These are phyloP conservation scores for Ochropleura plecta DNA, from an alignment of 2,888 invertebrate genomes.

Conservation along the genomic window DNA sequence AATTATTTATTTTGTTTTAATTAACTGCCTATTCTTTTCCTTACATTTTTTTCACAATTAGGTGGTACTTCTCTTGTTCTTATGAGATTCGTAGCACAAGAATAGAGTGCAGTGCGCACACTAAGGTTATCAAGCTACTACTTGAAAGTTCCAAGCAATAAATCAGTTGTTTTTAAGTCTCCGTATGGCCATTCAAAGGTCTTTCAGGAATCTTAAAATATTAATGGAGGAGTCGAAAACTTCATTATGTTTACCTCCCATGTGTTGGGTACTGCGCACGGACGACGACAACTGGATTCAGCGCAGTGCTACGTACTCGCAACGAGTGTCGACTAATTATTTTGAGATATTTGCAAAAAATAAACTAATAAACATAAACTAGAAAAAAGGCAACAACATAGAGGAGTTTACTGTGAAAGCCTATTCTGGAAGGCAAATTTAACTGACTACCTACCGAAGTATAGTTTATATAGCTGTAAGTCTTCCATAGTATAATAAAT, in stretches of 20 bases:
- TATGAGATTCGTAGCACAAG: background rate
- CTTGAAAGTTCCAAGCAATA: too few species aligned
- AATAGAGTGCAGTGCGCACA: background rate
- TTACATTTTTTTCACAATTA: background rate
- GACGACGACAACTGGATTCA: too few species aligned
- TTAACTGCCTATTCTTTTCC: constrained; percentile 56
- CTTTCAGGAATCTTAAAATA: background rate
- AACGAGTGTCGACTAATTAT: background rate
- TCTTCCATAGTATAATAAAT: too few species aligned
- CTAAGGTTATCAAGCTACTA: background rate
- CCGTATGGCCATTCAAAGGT: background rate
- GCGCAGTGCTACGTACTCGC: too few species aligned
- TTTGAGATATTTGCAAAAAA: background rate
- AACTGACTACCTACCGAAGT: background rate
- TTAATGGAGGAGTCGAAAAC: background rate
- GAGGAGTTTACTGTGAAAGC: background rate
- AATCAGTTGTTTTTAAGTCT: background rate
- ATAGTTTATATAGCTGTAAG: too few species aligned
- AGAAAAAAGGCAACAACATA: background rate
- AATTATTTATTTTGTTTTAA: constrained; percentile 79
- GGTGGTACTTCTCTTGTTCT: background rate
- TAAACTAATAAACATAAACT: too few species aligned
- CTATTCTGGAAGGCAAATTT: background rate
- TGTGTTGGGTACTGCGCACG: too few species aligned
- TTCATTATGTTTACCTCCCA: background rate